Evolutionary conservation across 2,888 invertebrate genomes (phyloP), one percentile per base, ranked within the genome.

Genomic region (Chrysopilus asiliformis): DNA sequence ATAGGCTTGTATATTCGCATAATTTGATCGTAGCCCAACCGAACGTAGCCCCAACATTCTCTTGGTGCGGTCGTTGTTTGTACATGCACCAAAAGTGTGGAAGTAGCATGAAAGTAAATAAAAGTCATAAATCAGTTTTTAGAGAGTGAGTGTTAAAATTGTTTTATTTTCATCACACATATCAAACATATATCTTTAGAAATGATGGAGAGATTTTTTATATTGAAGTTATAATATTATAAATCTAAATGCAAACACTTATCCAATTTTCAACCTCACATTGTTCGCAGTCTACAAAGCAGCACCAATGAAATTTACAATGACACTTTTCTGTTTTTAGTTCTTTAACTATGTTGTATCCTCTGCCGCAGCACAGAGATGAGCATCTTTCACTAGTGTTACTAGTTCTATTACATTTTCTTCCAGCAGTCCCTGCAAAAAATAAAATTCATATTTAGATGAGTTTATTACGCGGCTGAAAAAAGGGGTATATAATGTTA

Each of bases 231-330:
- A n/a, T n/a, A n/a, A n/a, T n/a, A n/a, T n/a, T 8, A 15, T 13
- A 3, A 20, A 7, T 27, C 67, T 68, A 89, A 69, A 90, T 87
- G 72, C 93, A 94, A 50, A 87, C 81, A 46, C 89, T 85, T 43
- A 89, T 76, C 81, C 87, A 86, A 55, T 85, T 84, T 50, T 86
- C 85, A 40, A 79, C 72, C 30, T 76, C 77, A 60, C 93, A 93
- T 53, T 78, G 79, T 51, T 89, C 76, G 57, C 93, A 94, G 57
- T 83, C 79, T 15, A 94, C 93, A 44, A 76, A 68, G 64, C 93
- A 94, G 67, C 93, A 94, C 91, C 93, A 93, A 51, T 83, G 78
- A 64, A 94, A 93, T 49, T 80, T 81, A 65, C 93, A 94, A 56
- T 80, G 76, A 58, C 93, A 93, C 18, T 82, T 71, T 53, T 87